A percentile compares a stretch with the other conserved stretches of the same genome.
phyloP scores from a whole-genome alignment of 37 sponge, comb jelly and placozoan species.

The Mnemiopsis leidyi region DNA sequence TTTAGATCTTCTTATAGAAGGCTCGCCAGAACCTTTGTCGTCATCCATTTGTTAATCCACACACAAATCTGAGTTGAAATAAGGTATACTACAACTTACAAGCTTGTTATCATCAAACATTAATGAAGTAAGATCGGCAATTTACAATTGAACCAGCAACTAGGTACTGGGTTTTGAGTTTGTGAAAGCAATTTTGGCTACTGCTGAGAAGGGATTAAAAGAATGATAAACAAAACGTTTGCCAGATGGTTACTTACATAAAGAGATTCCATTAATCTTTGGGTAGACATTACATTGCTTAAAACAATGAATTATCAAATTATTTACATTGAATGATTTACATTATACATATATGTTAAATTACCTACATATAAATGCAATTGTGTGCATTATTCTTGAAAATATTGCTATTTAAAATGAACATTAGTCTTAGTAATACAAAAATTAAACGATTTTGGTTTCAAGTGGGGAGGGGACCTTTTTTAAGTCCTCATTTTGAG shows the following conservation, averaged over 20 bases:
- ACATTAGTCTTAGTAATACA: no score
- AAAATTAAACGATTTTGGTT: no score
- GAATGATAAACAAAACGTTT: no score
- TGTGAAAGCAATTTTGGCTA: not conserved
- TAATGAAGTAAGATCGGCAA: not conserved
- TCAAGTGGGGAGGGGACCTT: no score
- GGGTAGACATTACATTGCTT: constrained; percentile 39
- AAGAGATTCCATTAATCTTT: constrained; percentile 15
- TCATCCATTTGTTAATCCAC: constrained; percentile 47
- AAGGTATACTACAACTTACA: not conserved
- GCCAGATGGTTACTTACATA: not conserved
- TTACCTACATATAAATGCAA: no score
- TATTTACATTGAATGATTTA: no score
- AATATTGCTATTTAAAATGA: no score
- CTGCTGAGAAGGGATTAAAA: not conserved
- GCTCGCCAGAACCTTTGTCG: constrained; percentile 46
- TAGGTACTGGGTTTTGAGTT: not conserved
- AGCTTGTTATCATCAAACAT: not conserved
- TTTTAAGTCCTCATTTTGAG: no score
- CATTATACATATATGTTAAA: no score
- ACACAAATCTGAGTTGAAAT: constrained; percentile 13
- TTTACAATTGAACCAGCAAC: not conserved
- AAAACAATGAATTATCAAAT: no score
- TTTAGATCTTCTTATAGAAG: constrained; percentile 65
- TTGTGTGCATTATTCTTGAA: no score